A percentile compares a stretch with the other conserved stretches of the same genome.
Conservation (phyloP, 1,140 invertebrate genomes). For the Caenorhabditis inopinata region DNA sequence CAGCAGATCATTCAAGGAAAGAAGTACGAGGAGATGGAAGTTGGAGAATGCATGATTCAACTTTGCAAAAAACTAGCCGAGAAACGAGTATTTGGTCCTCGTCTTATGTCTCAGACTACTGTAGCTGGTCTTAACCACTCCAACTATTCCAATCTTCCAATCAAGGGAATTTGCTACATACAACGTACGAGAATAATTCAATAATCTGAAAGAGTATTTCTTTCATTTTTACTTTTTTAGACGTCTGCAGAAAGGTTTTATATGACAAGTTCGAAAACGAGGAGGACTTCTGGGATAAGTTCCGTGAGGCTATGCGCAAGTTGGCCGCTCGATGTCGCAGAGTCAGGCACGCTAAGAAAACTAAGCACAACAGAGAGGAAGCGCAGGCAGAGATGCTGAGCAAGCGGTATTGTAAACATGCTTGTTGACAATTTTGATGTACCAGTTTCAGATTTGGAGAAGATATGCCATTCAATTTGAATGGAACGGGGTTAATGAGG, state of each 20-base stretch:
- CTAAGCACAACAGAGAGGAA: constrained; percentile 20
- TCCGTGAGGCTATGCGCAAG: constrained; percentile 47
- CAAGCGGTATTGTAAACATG: neutral
- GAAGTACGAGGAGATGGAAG: constrained; percentile 45
- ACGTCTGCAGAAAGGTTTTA: constrained; percentile 46
- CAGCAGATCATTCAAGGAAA: constrained; percentile 46
- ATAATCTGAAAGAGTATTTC: neutral
- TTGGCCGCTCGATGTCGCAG: constrained; percentile 44
- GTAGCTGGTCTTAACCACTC: constrained; percentile 54
- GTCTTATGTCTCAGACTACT: constrained; percentile 52
- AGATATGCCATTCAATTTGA: constrained; percentile 17
- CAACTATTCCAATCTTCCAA: constrained; percentile 49
- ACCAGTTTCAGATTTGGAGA: neutral
- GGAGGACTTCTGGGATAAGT: constrained; percentile 50
- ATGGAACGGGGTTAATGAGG: neutral
- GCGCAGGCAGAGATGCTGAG: constrained; percentile 14
- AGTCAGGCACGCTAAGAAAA: constrained; percentile 50
- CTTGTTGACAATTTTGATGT: too few species aligned
- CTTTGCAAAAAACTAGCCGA: constrained; percentile 51
- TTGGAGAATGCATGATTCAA: constrained; percentile 46
- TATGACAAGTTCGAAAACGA: constrained; percentile 41
- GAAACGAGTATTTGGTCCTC: constrained; percentile 50
- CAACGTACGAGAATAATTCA: constrained; percentile 33
- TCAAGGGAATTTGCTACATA: constrained; percentile 52
- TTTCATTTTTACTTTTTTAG: constrained; percentile 35